Evolutionary conservation across 2,888 invertebrate genomes (phyloP), one percentile per base, ranked within the genome.

Genomic region (Melipona beecheii): DNA sequence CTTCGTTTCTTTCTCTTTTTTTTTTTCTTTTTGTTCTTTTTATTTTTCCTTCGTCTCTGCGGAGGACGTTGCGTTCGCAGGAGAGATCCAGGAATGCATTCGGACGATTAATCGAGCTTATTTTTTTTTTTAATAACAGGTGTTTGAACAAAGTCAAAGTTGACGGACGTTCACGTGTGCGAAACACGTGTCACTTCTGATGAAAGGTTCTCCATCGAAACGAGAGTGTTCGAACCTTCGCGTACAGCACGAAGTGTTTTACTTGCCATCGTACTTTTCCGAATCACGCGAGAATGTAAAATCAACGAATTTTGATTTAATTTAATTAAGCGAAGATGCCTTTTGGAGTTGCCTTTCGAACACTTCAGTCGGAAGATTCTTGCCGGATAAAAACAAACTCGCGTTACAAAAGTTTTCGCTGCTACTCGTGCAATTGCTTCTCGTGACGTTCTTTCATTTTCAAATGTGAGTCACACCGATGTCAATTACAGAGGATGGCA

Each of bases 41-140:
- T 19, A 17, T 3, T 9, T 27, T 17, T 27, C 27, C 17, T 17
- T 27, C 17, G 43, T 60, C 60, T 60, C 9, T 9, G 19, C 13
- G 27, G 17, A 60, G 24, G 19, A 69, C 19, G 52, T 24, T 13
- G 52, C 27, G 13, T 19, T 52, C 9, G 21, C 11, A n/a, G n/a
- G n/a, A n/a, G 52, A 13, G 68, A 69, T 27, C 27, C 19, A 71
- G 58, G 58, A 54, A 31, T n/a, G 70, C 56, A n/a, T 15, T 56
- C n/a, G 56, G 13, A 58, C 15, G 56, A 58, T 58, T 58, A n/a
- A 58, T n/a, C n/a, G 15, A n/a, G 15, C 15, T 58, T n/a, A 58
- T n/a, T 50, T 15, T 50, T 50, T 56, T 56, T 58, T 58, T 58
- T n/a, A 58, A 58, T 58, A 58, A 24, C n/a, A 58, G 56, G 15